A percentile compares a stretch with the other conserved stretches of the same genome.
These are phyloP conservation scores for Bungarus multicinctus DNA, from an alignment of 2,113 vertebrate genomes.

Conservation along the genomic window DNA sequence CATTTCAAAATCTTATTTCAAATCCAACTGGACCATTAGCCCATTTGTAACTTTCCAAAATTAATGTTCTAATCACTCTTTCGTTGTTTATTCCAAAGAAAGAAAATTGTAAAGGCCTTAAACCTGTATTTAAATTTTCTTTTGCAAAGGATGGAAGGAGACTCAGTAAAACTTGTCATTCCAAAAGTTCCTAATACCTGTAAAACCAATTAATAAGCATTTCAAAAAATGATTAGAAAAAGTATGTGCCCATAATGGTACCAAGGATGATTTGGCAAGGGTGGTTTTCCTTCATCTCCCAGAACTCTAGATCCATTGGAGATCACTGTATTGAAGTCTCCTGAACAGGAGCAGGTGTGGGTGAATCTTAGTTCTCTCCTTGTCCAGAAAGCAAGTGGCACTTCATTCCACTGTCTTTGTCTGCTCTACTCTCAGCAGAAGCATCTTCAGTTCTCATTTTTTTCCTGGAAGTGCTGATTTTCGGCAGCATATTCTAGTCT, in stretches of 20 bases:
- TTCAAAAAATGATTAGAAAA: background rate
- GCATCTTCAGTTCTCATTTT: background rate
- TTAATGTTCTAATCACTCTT: background rate
- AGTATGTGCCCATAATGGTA: too few species aligned
- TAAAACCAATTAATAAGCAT: background rate
- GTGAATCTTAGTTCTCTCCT: background rate
- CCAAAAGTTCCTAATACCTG: background rate
- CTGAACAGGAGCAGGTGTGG: background rate
- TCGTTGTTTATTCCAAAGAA: background rate
- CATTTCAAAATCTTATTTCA: background rate
- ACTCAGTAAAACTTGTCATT: background rate
- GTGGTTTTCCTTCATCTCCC: background rate
- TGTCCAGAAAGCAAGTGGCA: background rate
- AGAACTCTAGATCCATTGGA: background rate
- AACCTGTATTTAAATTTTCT: background rate
- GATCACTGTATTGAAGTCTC: background rate
- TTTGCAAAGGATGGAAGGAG: background rate
- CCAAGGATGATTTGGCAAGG: too few species aligned
- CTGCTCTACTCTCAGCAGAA: background rate
- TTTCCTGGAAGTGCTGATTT: background rate
- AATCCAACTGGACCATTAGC: background rate
- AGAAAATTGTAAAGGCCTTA: background rate
- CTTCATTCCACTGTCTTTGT: background rate
- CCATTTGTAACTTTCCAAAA: background rate
- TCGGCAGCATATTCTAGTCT: background rate